A percentile compares a stretch with the other conserved stretches of the same genome.
These are phyloP conservation scores for Amphipyra berbera DNA, from an alignment of 2,888 invertebrate species.

Conservation along the genomic window DNA sequence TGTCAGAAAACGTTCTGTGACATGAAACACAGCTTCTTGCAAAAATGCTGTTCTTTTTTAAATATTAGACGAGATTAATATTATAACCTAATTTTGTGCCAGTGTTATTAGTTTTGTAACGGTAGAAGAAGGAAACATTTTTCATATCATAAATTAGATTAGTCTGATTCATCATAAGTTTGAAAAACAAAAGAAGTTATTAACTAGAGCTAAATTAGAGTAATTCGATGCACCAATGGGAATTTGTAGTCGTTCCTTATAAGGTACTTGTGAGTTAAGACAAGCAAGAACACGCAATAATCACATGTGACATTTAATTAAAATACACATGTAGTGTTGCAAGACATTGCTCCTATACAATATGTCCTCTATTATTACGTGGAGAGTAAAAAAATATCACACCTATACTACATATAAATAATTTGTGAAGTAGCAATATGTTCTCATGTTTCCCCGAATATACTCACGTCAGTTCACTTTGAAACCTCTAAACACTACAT, in stretches of 20 bases:
- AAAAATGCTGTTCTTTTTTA: constrained; percentile 47
- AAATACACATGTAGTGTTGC: constrained; percentile 32
- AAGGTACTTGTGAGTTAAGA: constrained; percentile 29
- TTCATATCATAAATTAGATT: constrained; percentile 21
- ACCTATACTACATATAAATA: constrained; percentile 20
- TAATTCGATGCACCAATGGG: constrained; percentile 30
- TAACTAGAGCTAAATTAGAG: constrained; percentile 26
- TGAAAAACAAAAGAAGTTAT: constrained; percentile 10
- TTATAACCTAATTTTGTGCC: constrained; percentile 55
- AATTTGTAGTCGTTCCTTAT: constrained; percentile 26
- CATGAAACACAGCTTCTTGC: constrained; percentile 61
- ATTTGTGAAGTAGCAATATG: constrained; percentile 23
- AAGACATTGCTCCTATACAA: no score
- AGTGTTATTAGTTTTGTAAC: constrained; percentile 26
- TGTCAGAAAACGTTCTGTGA: constrained; percentile 63
- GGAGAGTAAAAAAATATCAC: no score
- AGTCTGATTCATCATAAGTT: neutral
- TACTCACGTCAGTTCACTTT: constrained; percentile 49
- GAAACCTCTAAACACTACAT: constrained; percentile 55
- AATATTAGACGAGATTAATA: constrained; percentile 55
- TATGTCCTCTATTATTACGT: no score
- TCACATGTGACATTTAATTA: constrained; percentile 54
- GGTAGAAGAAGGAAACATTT: constrained; percentile 25
- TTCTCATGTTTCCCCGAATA: constrained; percentile 30
- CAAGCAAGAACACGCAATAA: constrained; percentile 49